A percentile compares a stretch with the other conserved stretches of the same genome.
These are phyloP conservation scores for Plestiodon gilberti DNA, from an alignment of 2,113 vertebrate genomes.

Conservation along the genomic window DNA sequence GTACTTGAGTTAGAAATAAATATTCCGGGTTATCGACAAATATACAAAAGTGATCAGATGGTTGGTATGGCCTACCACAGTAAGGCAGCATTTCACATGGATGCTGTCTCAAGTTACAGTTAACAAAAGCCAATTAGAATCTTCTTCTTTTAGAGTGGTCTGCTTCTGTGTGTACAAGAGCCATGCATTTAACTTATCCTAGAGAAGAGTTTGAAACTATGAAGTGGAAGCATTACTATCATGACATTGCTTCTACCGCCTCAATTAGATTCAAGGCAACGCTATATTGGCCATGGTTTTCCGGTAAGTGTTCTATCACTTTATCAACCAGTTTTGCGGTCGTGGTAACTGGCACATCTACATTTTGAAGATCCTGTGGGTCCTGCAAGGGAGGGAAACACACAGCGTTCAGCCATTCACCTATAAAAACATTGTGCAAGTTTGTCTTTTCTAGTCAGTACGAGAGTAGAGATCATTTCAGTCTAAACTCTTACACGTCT, in stretches of 20 bases:
- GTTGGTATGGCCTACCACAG: constrained; percentile 28
- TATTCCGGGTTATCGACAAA: constrained; percentile 63
- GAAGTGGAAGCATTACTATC: constrained; percentile 19
- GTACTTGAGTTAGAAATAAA: constrained; percentile 69
- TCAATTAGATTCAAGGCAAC: constrained; percentile 93
- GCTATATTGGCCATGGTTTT: constrained; percentile 92
- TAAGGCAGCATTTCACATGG: constrained; percentile 58
- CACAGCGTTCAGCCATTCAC: neutral
- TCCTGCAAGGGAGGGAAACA: constrained; percentile 76
- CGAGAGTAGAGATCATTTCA: neutral
- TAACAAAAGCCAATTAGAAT: constrained; percentile 44
- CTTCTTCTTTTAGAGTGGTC: neutral
- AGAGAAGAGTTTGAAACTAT: neutral
- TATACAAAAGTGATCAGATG: constrained; percentile 36
- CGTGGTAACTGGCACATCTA: constrained; percentile 82
- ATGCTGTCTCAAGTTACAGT: constrained; percentile 29
- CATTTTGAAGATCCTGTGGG: constrained; percentile 87
- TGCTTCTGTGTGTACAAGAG: constrained; percentile 7
- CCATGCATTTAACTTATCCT: neutral
- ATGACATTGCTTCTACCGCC: constrained; percentile 82
- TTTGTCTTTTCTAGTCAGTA: neutral
- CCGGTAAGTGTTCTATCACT: constrained; percentile 91
- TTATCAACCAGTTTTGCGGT: constrained; percentile 86
- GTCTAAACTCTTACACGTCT: neutral
- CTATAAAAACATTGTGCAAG: neutral